Base-by-base conservation (phyloP, 1,140 invertebrate genomes). In the Apis cerana region DNA sequence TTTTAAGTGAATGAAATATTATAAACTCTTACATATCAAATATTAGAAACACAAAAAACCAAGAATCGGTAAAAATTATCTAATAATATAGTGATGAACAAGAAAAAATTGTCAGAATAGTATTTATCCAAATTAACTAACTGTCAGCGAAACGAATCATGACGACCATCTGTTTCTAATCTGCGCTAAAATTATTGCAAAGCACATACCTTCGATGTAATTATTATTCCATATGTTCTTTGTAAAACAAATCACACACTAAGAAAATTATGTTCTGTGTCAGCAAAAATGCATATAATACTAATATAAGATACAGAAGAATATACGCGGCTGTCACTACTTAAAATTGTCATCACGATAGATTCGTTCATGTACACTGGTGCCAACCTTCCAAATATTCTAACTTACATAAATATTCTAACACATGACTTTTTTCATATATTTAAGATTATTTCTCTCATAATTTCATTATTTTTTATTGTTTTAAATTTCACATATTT, bases 261-360 rank as follows among this genome's bases (percentile, higher is more conserved):
- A 48, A 19, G 33, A 80, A 78, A 68, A 85, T 62, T 71, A 52
- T 33, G 52, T 65, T 79, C 62, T 58, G 43, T n/a, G 58, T 54
- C 56, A 68, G 76, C 70, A n/a, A 68, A 69, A 68, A 59, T 65
- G 27, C 23, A 77, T 62, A 58, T 10, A 58, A 87, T 54, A 59
- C 72, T 67, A 33, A 68, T 61, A 56, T 15, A n/a, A 75, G 65
- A 62, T n/a, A 79, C 80, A 86, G 52, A 75, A 74, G 65, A 58
- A 88, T 65, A 52, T 88, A 88, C 84, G 77, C 87, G 86, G 79
- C 86, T 88, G 84, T 88, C 87, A 88, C 80, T 77, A 78, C 87
- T 88, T 84, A 79, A 88, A 88, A 88, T 85, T 88, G 87, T 88
- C 87, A 88, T 88, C 80, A 85, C 83, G 80, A 83, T 81, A 58